A percentile compares a stretch with the other conserved stretches of the same genome.
Conservation (phyloP, 1,140 invertebrate species). For the Odontomachus brunneus region DNA sequence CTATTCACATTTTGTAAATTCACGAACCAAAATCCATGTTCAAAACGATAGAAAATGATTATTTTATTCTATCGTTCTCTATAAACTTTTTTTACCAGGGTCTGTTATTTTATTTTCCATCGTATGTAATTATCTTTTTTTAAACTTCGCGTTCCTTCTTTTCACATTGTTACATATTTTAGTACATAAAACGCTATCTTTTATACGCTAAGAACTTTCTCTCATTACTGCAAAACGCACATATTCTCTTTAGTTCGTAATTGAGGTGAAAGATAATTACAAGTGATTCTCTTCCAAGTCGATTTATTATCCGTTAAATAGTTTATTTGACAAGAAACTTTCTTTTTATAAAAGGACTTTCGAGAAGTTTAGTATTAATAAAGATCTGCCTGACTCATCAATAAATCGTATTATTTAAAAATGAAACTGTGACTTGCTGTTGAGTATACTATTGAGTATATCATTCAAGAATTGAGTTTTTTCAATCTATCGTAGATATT, state of each 20-base stretch:
- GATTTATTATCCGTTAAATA: conserved; percentile 10
- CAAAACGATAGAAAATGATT: too few species aligned
- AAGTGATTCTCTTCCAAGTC: background rate
- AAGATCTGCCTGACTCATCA: background rate
- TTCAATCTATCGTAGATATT: too few species aligned
- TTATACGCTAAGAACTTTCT: background rate
- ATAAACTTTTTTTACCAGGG: too few species aligned
- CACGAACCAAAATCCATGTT: too few species aligned
- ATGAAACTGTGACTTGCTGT: too few species aligned
- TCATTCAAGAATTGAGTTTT: too few species aligned
- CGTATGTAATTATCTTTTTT: background rate
- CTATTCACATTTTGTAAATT: too few species aligned
- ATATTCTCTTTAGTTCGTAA: background rate
- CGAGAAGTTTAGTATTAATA: too few species aligned
- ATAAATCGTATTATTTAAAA: too few species aligned
- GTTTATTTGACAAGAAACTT: background rate
- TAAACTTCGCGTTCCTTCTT: background rate
- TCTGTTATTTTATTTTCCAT: background rate
- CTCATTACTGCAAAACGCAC: background rate
- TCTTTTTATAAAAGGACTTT: background rate
- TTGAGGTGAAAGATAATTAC: background rate
- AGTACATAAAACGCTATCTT: background rate
- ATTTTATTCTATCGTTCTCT: too few species aligned
- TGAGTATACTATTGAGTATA: too few species aligned
- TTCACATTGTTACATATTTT: background rate